phyloP scores from a whole-genome alignment of 2,113 vertebrate species.

The Trematocara stigmaticum region DNA sequence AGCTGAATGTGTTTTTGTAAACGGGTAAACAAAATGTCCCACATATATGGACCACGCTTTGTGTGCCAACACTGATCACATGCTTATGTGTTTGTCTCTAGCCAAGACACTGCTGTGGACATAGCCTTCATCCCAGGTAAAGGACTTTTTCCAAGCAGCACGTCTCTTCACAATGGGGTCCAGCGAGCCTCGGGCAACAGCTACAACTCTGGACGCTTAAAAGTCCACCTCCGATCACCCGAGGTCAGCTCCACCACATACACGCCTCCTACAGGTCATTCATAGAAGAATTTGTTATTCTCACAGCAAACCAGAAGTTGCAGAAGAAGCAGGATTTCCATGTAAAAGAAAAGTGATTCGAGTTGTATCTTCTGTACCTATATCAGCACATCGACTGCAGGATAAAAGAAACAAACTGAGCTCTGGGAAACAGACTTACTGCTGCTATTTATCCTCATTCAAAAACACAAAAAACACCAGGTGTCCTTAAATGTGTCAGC shows the following conservation, averaged over 20 bases:
- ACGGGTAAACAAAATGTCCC: background rate
- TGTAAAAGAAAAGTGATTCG: background rate
- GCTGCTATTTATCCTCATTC: background rate
- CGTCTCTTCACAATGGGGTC: conserved; percentile 69
- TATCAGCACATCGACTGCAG: background rate
- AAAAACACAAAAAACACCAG: background rate
- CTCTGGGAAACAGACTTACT: background rate
- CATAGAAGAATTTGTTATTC: background rate
- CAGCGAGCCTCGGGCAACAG: conserved; percentile 72
- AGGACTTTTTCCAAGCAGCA: conserved; percentile 69
- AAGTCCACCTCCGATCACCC: conserved; percentile 77
- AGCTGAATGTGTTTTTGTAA: background rate
- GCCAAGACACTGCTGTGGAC: conserved; percentile 78
- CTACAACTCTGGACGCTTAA: conserved; percentile 75
- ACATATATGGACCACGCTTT: background rate
- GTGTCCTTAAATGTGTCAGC: background rate
- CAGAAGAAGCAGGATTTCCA: background rate
- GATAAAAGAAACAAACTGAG: background rate
- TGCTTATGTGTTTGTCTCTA: conserved; percentile 23
- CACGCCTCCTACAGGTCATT: background rate
- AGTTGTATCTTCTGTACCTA: background rate
- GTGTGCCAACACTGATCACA: background rate
- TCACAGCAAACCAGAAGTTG: background rate
- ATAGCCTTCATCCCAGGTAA: conserved; percentile 86
- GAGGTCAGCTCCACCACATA: conserved; percentile 70